A percentile compares a stretch with the other conserved stretches of the same genome.
phyloP scores from a whole-genome alignment of 2,888 invertebrate species.

The Dryomyza anilis region DNA sequence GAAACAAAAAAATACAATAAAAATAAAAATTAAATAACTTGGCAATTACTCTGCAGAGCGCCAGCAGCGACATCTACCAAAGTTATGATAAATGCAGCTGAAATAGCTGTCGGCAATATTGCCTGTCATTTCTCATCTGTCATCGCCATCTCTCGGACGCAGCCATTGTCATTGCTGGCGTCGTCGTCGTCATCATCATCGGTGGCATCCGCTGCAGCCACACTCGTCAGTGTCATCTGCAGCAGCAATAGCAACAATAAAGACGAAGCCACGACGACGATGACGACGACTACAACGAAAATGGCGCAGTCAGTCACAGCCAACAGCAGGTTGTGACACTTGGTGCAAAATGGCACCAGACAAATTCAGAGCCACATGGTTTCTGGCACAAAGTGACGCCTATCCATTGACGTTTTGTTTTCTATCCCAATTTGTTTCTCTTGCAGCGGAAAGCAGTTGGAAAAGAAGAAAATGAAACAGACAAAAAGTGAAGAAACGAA shows the following conservation, averaged over 20 bases:
- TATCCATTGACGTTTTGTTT: too few species aligned
- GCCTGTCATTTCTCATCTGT: constrained; percentile 49
- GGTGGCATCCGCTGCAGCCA: neutral
- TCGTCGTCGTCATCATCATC: neutral
- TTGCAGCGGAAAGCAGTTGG: too few species aligned
- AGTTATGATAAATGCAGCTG: constrained; percentile 54
- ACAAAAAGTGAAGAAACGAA: too few species aligned
- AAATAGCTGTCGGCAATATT: constrained; percentile 47
- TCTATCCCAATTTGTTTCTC: too few species aligned
- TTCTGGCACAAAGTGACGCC: neutral
- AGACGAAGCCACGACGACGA: too few species aligned
- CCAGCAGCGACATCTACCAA: constrained; percentile 27
- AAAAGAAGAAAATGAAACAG: too few species aligned
- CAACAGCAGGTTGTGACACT: neutral
- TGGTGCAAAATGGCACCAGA: too few species aligned
- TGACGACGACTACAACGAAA: too few species aligned
- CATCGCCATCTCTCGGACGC: too few species aligned
- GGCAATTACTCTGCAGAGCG: constrained; percentile 12
- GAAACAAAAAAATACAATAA: constrained; percentile 43
- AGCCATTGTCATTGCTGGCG: neutral
- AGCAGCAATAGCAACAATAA: too few species aligned
- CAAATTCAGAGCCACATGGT: too few species aligned
- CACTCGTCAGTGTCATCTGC: constrained; percentile 10
- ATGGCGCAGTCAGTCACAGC: neutral
- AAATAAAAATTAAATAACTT: neutral